Percentiles rank a stretch among this genome's conserved stretches.
phyloP scores from a whole-genome alignment of 2,888 invertebrate species.

The Brenthis hecate region DNA sequence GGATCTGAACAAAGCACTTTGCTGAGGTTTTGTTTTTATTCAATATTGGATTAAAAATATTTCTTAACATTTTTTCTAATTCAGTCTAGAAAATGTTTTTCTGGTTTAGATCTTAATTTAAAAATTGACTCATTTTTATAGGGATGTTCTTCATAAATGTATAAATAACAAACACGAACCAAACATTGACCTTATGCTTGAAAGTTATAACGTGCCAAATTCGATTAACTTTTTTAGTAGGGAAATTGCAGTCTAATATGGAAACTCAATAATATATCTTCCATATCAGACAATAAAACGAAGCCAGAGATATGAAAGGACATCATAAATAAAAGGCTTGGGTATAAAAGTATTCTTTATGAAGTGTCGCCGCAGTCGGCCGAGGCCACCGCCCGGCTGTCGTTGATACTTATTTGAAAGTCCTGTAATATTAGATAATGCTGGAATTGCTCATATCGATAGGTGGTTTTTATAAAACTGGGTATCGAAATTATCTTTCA shows the following conservation, averaged over 20 bases:
- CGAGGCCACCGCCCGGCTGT: constrained; percentile 57
- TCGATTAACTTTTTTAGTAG: constrained; percentile 23
- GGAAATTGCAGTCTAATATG: constrained; percentile 37
- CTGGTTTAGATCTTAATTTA: too few relatives aligned
- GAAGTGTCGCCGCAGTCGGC: constrained; percentile 74
- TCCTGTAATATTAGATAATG: constrained; percentile 74
- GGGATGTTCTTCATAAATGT: neutral
- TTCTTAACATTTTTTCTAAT: neutral
- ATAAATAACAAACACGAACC: neutral
- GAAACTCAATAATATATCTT: constrained; percentile 62
- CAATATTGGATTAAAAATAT: neutral
- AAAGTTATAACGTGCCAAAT: constrained; percentile 6
- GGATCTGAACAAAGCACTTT: constrained; percentile 8
- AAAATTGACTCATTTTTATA: too few relatives aligned
- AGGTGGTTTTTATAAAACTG: neutral
- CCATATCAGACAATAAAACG: constrained; percentile 66
- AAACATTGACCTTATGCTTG: constrained; percentile 8
- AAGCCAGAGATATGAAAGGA: constrained; percentile 71
- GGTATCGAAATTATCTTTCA: neutral
- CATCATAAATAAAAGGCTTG: constrained; percentile 79
- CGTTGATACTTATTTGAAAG: constrained; percentile 78
- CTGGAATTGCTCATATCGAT: constrained; percentile 51
- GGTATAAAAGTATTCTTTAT: constrained; percentile 81
- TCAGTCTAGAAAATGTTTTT: neutral
- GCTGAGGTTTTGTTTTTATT: constrained; percentile 6